Evolutionary conservation across 1,140 invertebrate genomes (phyloP), one percentile per base, ranked within the genome.

Genomic region (Kradibia gibbosae): DNA sequence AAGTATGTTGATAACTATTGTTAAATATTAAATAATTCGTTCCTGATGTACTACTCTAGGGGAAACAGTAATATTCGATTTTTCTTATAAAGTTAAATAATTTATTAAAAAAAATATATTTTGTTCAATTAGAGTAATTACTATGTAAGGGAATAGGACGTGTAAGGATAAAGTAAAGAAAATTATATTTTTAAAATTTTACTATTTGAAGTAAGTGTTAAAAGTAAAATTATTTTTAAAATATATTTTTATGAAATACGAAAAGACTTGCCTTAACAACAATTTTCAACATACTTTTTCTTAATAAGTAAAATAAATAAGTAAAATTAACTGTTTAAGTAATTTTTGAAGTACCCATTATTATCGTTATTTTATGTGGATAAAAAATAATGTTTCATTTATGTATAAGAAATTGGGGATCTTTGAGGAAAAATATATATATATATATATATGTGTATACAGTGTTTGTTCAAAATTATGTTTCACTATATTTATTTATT

Each of bases 381-480:
- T 60, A 78, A 22, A 78, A 71, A 74, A 50, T 78, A 53, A 82
- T 73, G 55, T 57, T 78, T 72, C 39, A 78, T 73, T 78, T 62
- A 82, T 73, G 15, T 65, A 22, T 62, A 65, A 65, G 4, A 71
- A 11, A 48, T 48, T 48, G 45, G 45, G 11, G 42, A 70, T 10
- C 7, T n/a, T 70, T 70, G 25, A 42, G 4, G 42, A 5, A 42
- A 2, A 42, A 36, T 39, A 17, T 20, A 36, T 67, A 36, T 67
- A 48, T 17, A 17, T 48, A 48, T 17, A 48, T n/a, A 65, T 5
- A 65, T 65, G 36, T 15, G 20, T 48, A 70, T 53, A 42, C 50
- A 36, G 25, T 65, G 48, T 45, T 60, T 80, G 70, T 80, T 72
- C n/a, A 28, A 80, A 45, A 80, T 74, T 80, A 78, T 72, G 25